Conservation (phyloP, 2,797 vertebrate genomes). For the Macrochelys suwanniensis region DNA sequence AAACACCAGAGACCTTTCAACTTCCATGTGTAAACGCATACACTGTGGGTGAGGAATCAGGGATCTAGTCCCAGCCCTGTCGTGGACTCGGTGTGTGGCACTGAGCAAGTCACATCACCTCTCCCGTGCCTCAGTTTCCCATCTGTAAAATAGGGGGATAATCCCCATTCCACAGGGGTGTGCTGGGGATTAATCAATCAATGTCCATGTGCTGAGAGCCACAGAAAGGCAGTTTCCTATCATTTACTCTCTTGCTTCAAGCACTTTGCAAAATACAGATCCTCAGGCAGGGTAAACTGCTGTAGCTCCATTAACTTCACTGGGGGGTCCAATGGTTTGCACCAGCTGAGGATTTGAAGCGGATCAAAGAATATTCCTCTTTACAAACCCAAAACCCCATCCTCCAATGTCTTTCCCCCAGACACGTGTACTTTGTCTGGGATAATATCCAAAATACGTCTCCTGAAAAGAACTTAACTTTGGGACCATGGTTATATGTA, state of each 20-base stretch:
- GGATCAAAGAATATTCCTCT: neutral
- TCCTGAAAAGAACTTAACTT: neutral
- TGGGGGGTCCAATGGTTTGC: neutral
- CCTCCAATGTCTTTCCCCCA: neutral
- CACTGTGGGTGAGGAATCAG: neutral
- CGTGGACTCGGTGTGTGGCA: neutral
- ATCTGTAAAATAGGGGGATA: neutral
- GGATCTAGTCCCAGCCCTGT: neutral
- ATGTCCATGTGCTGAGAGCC: neutral
- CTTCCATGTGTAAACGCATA: neutral
- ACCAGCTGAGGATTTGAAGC: neutral
- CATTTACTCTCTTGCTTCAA: conserved; percentile 39
- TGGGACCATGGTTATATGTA: neutral
- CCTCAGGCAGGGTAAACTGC: conserved; percentile 28
- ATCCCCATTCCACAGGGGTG: neutral
- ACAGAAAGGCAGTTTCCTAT: conserved; percentile 5
- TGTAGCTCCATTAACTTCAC: conserved; percentile 25
- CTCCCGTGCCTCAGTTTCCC: conserved; percentile 10
- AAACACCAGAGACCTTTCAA: neutral
- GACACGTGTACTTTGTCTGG: neutral
- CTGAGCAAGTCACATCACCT: neutral
- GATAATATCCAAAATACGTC: neutral
- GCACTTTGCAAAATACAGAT: conserved; percentile 45
- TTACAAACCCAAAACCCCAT: neutral
- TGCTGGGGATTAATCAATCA: neutral